Evolutionary conservation across 2,888 invertebrate genomes (phyloP).

Genomic region (Eupithecia vulgata): DNA sequence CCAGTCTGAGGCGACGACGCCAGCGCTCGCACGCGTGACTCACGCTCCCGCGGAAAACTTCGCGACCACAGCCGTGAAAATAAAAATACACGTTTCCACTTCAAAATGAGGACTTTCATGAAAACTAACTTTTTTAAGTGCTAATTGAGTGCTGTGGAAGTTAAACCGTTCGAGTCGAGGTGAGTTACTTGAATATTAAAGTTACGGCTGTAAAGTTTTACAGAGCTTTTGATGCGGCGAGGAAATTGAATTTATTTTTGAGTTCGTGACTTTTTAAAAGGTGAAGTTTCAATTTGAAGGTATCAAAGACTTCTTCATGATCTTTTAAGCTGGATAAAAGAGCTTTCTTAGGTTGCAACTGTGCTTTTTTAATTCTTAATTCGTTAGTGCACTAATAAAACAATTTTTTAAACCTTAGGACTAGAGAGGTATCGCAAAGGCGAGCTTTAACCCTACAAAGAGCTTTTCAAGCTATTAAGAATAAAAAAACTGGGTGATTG

Average conservation of each 20-base stretch:
- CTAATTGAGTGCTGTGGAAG: conserved; percentile 13
- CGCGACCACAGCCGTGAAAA: conserved; percentile 17
- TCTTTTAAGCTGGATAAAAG: not conserved
- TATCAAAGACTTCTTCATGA: not conserved
- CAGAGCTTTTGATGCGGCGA: not conserved
- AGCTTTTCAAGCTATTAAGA: too few species aligned
- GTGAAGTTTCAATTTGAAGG: not conserved
- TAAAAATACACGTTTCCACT: conserved; percentile 1
- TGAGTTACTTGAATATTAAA: conserved; percentile 18
- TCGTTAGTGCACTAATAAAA: too few species aligned
- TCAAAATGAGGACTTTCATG: conserved; percentile 12
- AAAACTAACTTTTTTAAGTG: conserved; percentile 18
- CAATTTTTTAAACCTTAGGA: too few species aligned
- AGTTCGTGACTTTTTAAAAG: not conserved
- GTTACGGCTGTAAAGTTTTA: conserved; percentile 17
- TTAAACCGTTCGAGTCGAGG: conserved; percentile 16
- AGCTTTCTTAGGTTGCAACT: not conserved
- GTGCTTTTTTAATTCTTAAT: too few species aligned
- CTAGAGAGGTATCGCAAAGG: too few species aligned
- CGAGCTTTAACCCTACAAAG: too few species aligned
- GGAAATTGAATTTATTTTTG: not conserved
- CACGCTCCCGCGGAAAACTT: conserved; percentile 19
- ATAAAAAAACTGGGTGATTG: not conserved
- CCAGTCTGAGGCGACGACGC: conserved; percentile 15
- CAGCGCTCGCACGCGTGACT: conserved; percentile 23